A percentile compares a stretch with the other conserved stretches of the same genome.
phyloP scores from a whole-genome alignment of 2,888 invertebrate species.

The Plebejus anna region DNA sequence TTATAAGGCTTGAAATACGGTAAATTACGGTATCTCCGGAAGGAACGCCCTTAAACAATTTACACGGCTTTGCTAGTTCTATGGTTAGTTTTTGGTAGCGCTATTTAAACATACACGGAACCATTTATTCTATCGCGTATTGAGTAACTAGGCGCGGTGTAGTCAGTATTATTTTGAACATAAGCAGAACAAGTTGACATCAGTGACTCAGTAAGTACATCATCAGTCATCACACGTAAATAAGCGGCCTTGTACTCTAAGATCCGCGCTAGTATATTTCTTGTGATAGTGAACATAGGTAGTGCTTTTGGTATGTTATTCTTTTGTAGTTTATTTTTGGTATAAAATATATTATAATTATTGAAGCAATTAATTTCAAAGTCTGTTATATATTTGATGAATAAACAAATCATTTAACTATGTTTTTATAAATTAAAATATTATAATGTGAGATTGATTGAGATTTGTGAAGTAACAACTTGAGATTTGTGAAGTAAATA shows the following conservation, averaged over 20 bases:
- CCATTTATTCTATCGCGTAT: background rate
- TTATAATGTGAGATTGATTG: too few species aligned
- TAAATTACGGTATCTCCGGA: too few species aligned
- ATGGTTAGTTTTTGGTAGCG: background rate
- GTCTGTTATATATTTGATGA: background rate
- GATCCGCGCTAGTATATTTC: slow-evolving; percentile 9
- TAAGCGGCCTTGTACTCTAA: slow-evolving; percentile 22
- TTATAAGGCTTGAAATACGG: too few species aligned
- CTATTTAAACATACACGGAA: background rate
- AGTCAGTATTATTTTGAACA: slow-evolving; percentile 39
- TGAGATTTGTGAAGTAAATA: too few species aligned
- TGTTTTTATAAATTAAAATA: too few species aligned
- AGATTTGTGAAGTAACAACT: too few species aligned
- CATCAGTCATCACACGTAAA: slow-evolving; percentile 26
- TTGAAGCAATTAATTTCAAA: background rate
- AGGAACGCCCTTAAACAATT: too few species aligned
- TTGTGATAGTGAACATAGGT: background rate
- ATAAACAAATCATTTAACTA: too few species aligned
- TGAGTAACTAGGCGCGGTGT: background rate
- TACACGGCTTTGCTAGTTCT: background rate
- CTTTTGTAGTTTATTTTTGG: background rate
- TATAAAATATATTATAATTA: background rate
- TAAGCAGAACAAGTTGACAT: slow-evolving; percentile 37
- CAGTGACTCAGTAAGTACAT: slow-evolving; percentile 35
- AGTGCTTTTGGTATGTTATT: slow-evolving; percentile 5